A percentile compares a stretch with the other conserved stretches of the same genome.
phyloP scores from a whole-genome alignment of 2,888 invertebrate genomes.

The Scelioninae gen. 1 region DNA sequence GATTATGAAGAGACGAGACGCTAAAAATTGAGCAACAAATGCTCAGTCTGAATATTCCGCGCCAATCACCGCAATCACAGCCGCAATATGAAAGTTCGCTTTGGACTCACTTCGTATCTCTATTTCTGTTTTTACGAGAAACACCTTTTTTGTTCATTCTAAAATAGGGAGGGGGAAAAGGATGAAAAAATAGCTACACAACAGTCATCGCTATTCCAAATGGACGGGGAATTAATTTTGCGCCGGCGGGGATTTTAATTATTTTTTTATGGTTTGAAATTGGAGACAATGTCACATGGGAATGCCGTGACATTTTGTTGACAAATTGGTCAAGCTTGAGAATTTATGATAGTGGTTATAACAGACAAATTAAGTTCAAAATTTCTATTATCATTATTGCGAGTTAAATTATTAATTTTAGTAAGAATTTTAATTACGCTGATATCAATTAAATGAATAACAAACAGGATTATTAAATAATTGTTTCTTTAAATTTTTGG shows the following conservation, averaged over 20 bases:
- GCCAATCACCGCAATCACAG: constrained; percentile 57
- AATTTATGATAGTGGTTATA: too few species aligned
- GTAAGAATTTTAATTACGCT: too few species aligned
- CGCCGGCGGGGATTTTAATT: constrained; percentile 26
- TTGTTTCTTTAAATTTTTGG: too few species aligned
- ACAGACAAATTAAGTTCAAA: too few species aligned
- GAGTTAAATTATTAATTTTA: too few species aligned
- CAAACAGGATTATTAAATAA: too few species aligned
- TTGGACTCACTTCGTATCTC: constrained; percentile 58
- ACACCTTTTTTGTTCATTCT: constrained; percentile 32
- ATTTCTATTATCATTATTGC: too few species aligned
- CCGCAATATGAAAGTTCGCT: constrained; percentile 71
- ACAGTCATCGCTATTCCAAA: constrained; percentile 38
- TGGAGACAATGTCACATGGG: too few species aligned
- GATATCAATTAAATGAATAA: too few species aligned
- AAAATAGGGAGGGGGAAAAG: background rate
- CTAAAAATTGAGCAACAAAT: constrained; percentile 67
- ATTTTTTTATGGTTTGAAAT: constrained; percentile 24
- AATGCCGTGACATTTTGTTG: too few species aligned
- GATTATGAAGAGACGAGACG: constrained; percentile 66
- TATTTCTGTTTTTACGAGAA: constrained; percentile 59
- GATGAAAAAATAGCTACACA: constrained; percentile 36
- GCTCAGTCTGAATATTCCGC: constrained; percentile 65
- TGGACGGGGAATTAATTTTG: constrained; percentile 27
- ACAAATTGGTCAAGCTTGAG: too few species aligned